phyloP scores from a whole-genome alignment of 2,113 vertebrate genomes.

The Apteryx mantelli region DNA sequence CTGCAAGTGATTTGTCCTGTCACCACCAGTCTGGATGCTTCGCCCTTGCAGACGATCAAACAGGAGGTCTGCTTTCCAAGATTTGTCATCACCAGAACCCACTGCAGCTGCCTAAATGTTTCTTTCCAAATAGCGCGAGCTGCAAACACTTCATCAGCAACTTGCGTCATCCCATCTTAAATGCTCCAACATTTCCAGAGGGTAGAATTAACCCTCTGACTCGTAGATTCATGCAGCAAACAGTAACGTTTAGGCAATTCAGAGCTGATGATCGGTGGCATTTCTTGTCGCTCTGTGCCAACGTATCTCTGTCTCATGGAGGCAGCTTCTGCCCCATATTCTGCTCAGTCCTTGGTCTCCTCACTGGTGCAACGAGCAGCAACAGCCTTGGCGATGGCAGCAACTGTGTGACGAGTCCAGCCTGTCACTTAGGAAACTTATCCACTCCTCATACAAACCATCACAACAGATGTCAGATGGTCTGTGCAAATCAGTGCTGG shows the following conservation, averaged over 20 bases:
- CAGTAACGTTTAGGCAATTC: neutral
- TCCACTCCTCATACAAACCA: neutral
- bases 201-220: conserved; percentile 12
- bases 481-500: neutral
- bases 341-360: neutral
- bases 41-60: conserved; percentile 40
- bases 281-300: neutral
- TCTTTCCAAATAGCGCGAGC: conserved; percentile 24
- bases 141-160: conserved; percentile 33
- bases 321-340: neutral
- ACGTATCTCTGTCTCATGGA: fast-evolving
- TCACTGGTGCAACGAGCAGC: neutral
- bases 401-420: neutral
- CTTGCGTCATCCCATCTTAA: conserved; percentile 1
- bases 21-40: conserved; percentile 32
- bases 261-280: neutral
- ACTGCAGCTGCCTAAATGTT: conserved; percentile 10
- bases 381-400: fast-evolving
- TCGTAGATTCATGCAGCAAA: neutral
- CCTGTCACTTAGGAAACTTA: neutral
- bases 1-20: conserved; percentile 33
- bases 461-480: conserved; percentile 21
- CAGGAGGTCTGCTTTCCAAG: conserved; percentile 58
- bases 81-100: conserved; percentile 41
- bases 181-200: neutral